phyloP scores from a whole-genome alignment of 2,113 vertebrate genomes.

The Maccullochella peelii region DNA sequence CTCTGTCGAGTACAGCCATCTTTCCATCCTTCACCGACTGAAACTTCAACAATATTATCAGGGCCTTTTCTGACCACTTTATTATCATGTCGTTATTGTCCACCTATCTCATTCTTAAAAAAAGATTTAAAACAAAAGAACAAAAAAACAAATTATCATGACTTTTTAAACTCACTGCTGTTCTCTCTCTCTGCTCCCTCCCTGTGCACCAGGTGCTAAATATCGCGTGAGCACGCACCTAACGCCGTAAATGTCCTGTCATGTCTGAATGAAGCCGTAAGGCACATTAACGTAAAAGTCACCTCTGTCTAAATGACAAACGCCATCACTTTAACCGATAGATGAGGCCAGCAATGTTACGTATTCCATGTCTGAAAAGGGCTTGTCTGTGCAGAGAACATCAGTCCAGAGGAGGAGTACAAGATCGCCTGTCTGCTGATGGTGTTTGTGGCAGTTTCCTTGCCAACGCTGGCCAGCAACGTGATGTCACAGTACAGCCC shows the following conservation, averaged over 20 bases:
- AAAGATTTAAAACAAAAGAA: too few species aligned
- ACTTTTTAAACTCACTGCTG: not conserved
- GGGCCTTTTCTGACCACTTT: too few species aligned
- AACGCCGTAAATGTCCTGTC: not conserved
- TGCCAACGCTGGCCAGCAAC: slow-evolving; percentile 96
- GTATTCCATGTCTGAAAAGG: not conserved
- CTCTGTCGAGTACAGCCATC: too few species aligned
- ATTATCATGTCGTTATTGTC: too few species aligned
- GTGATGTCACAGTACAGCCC: slow-evolving; percentile 99
- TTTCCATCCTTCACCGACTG: too few species aligned
- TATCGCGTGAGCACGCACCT: too few species aligned
- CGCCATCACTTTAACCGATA: too few species aligned
- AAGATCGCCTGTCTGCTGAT: slow-evolving; percentile 99
- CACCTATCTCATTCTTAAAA: too few species aligned
- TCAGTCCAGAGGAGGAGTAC: slow-evolving; percentile 99
- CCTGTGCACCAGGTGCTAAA: too few species aligned
- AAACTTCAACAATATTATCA: too few species aligned
- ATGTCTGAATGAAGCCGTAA: not conserved
- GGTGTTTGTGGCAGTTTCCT: slow-evolving; percentile 98
- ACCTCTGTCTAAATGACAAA: not conserved
- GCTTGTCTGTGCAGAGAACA: slow-evolving; percentile 88
- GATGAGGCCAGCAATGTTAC: not conserved
- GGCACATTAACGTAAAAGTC: not conserved
- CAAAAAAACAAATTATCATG: too few species aligned
- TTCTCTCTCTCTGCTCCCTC: not conserved